phyloP scores from a whole-genome alignment of 2,797 vertebrate species.

The Anabacerthia variegaticeps region DNA sequence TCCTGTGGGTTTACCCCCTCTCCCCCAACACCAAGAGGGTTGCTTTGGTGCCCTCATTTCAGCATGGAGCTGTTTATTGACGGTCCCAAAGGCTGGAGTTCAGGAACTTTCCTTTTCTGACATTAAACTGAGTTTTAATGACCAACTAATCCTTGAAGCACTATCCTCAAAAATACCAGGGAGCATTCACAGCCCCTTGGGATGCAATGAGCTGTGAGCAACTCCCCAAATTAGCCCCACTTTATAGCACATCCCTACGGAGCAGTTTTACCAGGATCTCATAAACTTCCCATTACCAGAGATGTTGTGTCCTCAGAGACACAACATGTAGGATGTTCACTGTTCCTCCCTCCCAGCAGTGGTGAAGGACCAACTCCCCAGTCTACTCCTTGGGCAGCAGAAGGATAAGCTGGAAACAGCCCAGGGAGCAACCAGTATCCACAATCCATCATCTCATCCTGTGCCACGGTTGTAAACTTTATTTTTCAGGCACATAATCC shows the following conservation, averaged over 20 bases:
- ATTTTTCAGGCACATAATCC: not conserved
- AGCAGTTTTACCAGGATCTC: not conserved
- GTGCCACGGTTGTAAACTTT: not conserved
- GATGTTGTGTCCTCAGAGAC: not conserved
- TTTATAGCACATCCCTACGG: not conserved
- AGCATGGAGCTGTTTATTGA: not conserved
- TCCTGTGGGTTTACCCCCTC: not conserved
- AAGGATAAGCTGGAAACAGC: not conserved
- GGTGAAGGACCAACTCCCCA: not conserved
- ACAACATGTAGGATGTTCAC: not conserved
- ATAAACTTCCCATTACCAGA: not conserved
- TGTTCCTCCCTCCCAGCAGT: not conserved
- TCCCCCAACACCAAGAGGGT: not conserved
- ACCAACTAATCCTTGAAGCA: not conserved
- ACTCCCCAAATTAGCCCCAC: not conserved
- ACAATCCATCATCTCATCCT: not conserved
- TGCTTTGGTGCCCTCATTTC: not conserved
- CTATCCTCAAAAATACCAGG: not conserved
- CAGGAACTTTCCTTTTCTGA: not conserved
- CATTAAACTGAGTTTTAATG: not conserved
- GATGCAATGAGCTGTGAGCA: not conserved
- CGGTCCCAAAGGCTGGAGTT: not conserved
- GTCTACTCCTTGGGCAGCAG: not conserved
- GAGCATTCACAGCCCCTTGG: not conserved
- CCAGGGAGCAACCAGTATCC: not conserved